Base-by-base conservation (phyloP, 2,797 vertebrate genomes). In the Esox lucius region DNA sequence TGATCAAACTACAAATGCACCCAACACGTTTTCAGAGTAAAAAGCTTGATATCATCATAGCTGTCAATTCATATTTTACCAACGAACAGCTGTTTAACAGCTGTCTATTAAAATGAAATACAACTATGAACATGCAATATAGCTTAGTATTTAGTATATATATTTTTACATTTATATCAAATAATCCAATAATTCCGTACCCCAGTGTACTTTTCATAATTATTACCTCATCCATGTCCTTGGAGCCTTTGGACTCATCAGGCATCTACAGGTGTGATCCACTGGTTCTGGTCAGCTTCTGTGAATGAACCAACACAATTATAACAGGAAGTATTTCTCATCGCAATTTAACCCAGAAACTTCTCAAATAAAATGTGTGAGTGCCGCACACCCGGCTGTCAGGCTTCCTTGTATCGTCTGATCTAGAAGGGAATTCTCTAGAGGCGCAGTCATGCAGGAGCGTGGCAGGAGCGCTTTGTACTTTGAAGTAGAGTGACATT, bases 401-500 rank as follows among this genome's bases (percentile, higher is more conserved):
- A 90, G 81, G 70, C 83, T 11, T 82, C 82, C 79, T 87, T 88
- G 87, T 88, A 87, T 92, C 89, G 86, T 91, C 87, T 90, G 88
- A 94, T 93, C 92, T 88, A n/a, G n/a, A 86, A 83, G 85, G 81
- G 84, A 85, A 91, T 87, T 89, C 93, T 93, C 92, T 81, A 82
- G 90, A 85, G 91, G 85, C 83, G 69, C 81, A 81, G 84, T 81
- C 84, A 80, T 70, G 84, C 87, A 84, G 85, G 86, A 90, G 88
- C 87, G 85, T 91, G 90, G 90, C 88, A 90, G 89, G 80, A 87
- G 84, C 84, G 90, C 89, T 91, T 91, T 91, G 90, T 91, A 88
- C 91, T 93, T 94, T 94, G 92, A 93, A 92, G 93, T 90, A 87
- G 90, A 91, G 88, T 91, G 92, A 94, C 93, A 93, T 93, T 94